Base-by-base conservation (phyloP, 2,888 invertebrate genomes). In the Melieria crassipennis region DNA sequence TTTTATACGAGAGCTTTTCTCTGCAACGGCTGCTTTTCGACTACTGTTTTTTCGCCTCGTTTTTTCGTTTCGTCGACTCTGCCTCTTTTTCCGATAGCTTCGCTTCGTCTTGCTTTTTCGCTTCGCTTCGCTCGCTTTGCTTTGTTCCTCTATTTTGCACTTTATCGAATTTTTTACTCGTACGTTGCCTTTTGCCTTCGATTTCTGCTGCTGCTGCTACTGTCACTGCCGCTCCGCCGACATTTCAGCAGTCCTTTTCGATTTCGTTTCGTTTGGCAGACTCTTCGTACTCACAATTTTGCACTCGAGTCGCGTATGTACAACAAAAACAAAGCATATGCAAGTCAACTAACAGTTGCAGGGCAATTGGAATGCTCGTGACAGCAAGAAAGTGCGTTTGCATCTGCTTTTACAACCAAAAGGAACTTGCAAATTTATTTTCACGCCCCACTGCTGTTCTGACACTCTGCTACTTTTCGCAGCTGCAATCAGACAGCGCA, bases 11-110 rank as follows among this genome's bases (percentile, higher is more conserved):
- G 65, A 69, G 75, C 73, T 73, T 72, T 78, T 73, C 76, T 78
- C 75, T 76, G 75, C 70, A 72, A 74, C 79, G 74, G 74, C 75
- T 75, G 75, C 75, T 77, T 79, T 77, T 79, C 79, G 76, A 79
- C 79, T 78, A 79, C 65, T 75, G 81, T 77, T 74, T 75, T 65
- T 57, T 70, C 64, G 47, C 57, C 69, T 11, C 30, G 42, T 46
- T 43, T 43, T 42, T 57, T 69, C 56, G 55, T 69, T 42, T 52
- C 30, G 30, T 30, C 30, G 30, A 30, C 30, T 30, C 30, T 30
- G 30, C 30, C 30, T 62, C 58, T 65, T 63, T 70, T 56, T 72
- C 65, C 47, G 55, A 62, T 58, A 61, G 58, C 30, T 70, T 58
- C 64, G 64, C 50, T 64, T 67, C 71, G 71, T 63, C 63, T 58